Base-by-base conservation (phyloP, 1,140 invertebrate species). In the Drosophila elegans region DNA sequence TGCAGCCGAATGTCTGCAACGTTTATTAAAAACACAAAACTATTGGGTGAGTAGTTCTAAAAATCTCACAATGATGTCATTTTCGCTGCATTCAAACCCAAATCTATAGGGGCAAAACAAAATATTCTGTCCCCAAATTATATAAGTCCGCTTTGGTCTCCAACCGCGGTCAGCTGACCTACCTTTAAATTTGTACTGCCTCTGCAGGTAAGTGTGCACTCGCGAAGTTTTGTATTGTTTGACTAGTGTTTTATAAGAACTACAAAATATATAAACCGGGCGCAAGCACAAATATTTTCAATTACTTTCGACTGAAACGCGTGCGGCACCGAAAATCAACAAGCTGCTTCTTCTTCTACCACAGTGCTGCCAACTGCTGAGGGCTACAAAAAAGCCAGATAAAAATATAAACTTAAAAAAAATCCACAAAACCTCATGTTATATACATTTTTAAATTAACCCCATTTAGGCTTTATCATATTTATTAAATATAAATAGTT, bases 31-130 rank as follows among this genome's bases (percentile, higher is more conserved):
- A 32, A 9, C 29, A 41, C 13, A 34, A 13, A 21, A 13, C 41
- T 52, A 48, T 36, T 12, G 4, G 10, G 12, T 6, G 5, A 11
- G 16, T n/a, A 5, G 7, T n/a, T 36, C 54, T 60, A 52, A 49
- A 73, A 85, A 68, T 63, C 42, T 32, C 29, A 13, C 27, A 38
- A 72, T 84, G 80, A 84, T 84, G 81, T 84, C 80, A 84, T 74
- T 73, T 51, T 25, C 16, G 48, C 41, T 85, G 75, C 80, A 80
- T 25, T 74, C 34, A 48, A 62, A 6, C 12, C 21, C 21, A 66
- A 75, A 48, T 57, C 53, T 46, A 49, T 53, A 46, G 46, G 32
- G 13, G 42, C 38, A 60, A 72, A 76, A 68, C 54, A 60, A 60
- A 64, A 72, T 64, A 55, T 84, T 63, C 36, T 57, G 71, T 44